phyloP scores from a whole-genome alignment of 1,140 invertebrate species.

The Solen grandis region DNA sequence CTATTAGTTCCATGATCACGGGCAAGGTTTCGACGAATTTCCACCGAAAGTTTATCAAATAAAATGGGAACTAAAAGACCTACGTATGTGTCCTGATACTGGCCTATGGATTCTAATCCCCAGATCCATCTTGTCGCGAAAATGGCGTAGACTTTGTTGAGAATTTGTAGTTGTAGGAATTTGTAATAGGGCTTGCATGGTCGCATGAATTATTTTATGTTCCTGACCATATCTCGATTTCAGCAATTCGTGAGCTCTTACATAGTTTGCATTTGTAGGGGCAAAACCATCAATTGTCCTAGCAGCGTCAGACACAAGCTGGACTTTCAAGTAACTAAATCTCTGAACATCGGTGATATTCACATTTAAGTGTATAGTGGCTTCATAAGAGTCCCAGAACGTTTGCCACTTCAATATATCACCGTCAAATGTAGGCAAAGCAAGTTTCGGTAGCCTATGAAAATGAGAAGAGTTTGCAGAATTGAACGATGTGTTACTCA shows the following conservation, averaged over 20 bases:
- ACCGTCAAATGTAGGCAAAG: constrained; percentile 34
- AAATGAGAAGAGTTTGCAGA: not conserved
- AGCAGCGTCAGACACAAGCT: no score
- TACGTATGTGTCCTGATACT: constrained; percentile 25
- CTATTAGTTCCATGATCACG: not conserved
- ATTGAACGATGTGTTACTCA: not conserved
- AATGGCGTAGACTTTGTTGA: no score
- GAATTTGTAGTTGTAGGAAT: constrained; percentile 1
- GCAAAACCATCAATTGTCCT: no score
- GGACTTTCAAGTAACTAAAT: no score
- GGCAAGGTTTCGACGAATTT: no score
- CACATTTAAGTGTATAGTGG: constrained; percentile 26
- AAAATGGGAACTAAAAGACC: no score
- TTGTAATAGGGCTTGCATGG: no score
- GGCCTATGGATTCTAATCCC: constrained; percentile 16
- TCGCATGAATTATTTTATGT: no score
- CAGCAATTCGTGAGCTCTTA: no score
- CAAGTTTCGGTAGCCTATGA: constrained; percentile 41
- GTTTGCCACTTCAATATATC: constrained; percentile 48
- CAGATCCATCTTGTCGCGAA: constrained; percentile 52
- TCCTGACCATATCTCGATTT: no score
- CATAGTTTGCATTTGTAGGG: no score
- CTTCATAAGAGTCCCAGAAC: constrained; percentile 37
- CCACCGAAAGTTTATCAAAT: no score
- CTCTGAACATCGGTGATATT: constrained; percentile 37